Evolutionary conservation across 2,113 vertebrate species (phyloP).

Genomic region (Albula goreensis): DNA sequence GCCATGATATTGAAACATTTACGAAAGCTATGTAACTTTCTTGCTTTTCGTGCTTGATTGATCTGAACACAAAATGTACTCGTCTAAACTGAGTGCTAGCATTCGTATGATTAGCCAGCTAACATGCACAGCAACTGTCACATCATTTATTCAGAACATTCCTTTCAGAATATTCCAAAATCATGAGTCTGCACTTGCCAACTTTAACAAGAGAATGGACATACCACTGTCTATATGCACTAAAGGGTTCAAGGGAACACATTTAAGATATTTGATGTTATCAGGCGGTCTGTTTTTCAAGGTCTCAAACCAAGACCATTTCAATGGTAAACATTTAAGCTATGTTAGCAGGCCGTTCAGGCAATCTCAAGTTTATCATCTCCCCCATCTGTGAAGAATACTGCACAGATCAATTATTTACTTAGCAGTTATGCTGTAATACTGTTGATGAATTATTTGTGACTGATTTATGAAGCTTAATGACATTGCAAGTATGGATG

Average conservation of each 20-base stretch:
- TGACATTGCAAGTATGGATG: neutral
- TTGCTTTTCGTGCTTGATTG: too few relatives aligned
- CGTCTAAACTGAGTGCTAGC: too few relatives aligned
- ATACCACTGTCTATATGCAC: too few relatives aligned
- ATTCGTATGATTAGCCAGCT: too few relatives aligned
- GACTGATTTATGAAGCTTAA: neutral
- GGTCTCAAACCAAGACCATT: neutral
- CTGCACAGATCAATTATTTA: neutral
- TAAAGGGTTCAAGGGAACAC: neutral
- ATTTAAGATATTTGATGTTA: neutral
- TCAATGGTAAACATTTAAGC: neutral
- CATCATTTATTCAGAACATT: too few relatives aligned
- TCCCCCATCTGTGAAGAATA: neutral
- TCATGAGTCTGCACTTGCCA: too few relatives aligned
- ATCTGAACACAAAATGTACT: too few relatives aligned
- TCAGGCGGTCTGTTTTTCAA: neutral
- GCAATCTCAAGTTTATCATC: neutral
- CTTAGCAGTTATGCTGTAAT: neutral
- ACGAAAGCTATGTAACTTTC: too few relatives aligned
- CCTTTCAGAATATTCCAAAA: too few relatives aligned
- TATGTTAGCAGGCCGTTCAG: neutral
- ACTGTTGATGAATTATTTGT: neutral
- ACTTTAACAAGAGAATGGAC: too few relatives aligned
- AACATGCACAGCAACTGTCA: too few relatives aligned
- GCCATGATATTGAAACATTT: too few relatives aligned